Conservation (phyloP, 2,797 vertebrate species). For the Peromyscus attwateri region DNA sequence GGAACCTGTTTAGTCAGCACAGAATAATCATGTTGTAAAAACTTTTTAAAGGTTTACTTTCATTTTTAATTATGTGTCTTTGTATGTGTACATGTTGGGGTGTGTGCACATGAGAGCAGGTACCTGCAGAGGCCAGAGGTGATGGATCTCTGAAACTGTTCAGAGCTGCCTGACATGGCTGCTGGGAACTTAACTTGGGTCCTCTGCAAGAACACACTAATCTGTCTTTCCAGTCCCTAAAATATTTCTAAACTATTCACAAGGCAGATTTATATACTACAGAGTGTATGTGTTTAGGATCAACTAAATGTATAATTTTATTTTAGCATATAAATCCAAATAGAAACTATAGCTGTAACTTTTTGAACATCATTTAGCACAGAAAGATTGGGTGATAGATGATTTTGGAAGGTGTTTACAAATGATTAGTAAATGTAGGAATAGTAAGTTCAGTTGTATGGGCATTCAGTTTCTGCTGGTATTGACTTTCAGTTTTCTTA, state of each 20-base stretch:
- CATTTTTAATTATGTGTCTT: not conserved
- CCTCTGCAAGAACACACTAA: not conserved
- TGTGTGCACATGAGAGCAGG: not conserved
- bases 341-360: not conserved
- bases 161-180: not conserved
- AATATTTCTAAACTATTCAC: not conserved
- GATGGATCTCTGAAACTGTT: not conserved
- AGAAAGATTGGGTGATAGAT: slow-evolving; percentile 5
- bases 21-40: slow-evolving; percentile 56
- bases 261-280: not conserved
- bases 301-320: slow-evolving; percentile 46
- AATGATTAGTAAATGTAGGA: slow-evolving; percentile 55
- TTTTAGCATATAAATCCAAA: slow-evolving; percentile 35
- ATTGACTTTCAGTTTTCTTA: slow-evolving; percentile 34
- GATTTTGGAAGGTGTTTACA: not conserved
- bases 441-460: not conserved
- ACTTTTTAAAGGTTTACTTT: not conserved
- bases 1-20: slow-evolving; percentile 6
- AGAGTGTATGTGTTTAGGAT: slow-evolving; percentile 39
- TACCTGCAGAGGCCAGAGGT: not conserved
- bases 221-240: not conserved
- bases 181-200: not conserved
- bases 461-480: not conserved
- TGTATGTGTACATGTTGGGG: not conserved
- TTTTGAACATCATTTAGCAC: slow-evolving; percentile 20